phyloP scores from a whole-genome alignment of 1,140 invertebrate genomes.

The Temnothorax nylanderi region DNA sequence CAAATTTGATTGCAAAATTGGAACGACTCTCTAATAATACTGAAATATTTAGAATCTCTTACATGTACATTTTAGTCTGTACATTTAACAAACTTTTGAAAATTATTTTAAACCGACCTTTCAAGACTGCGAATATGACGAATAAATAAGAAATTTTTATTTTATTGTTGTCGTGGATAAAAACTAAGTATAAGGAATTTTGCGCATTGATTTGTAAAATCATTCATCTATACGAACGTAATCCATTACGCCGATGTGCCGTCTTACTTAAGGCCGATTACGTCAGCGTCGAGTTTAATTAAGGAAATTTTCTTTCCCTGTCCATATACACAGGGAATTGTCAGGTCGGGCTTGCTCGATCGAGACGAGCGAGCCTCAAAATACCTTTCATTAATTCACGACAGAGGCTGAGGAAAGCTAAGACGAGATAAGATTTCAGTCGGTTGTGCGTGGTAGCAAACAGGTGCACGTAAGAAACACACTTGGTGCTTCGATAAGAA shows the following conservation, averaged over 20 bases:
- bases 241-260: background rate
- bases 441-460: constrained; percentile 24
- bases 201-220: background rate
- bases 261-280: background rate
- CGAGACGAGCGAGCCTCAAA: background rate
- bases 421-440: constrained; percentile 33
- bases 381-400: constrained; percentile 7
- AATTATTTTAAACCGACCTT: background rate
- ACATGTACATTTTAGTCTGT: background rate
- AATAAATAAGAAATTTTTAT: background rate
- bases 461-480: constrained; percentile 30
- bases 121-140: background rate
- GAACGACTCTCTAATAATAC: too few species aligned
- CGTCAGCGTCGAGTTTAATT: background rate
- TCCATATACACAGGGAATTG: background rate
- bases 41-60: background rate
- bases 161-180: background rate
- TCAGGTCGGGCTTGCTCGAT: background rate
- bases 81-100: background rate
- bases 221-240: background rate
- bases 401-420: background rate
- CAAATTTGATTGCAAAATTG: constrained; percentile 44
- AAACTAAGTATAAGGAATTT: background rate
- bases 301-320: background rate
- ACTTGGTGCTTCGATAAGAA: constrained; percentile 63